Percentiles rank a stretch among this genome's conserved stretches.
phyloP scores from a whole-genome alignment of 2,888 invertebrate genomes.

The Sialis lutaria region DNA sequence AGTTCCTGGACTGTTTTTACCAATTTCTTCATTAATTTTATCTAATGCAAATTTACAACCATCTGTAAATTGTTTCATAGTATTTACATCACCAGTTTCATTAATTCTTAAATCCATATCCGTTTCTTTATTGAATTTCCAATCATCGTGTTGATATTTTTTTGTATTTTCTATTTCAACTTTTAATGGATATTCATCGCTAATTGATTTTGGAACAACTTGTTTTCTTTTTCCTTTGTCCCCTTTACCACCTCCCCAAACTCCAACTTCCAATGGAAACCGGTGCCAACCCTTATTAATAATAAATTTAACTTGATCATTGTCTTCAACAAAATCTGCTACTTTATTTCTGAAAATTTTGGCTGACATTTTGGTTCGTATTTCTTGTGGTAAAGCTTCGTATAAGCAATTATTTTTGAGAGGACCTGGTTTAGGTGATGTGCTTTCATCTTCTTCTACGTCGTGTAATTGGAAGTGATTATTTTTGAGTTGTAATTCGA shows the following conservation, averaged over 20 bases:
- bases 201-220: too few species aligned
- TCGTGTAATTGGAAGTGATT: slow-evolving; percentile 3
- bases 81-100: too few species aligned
- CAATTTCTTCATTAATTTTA: neutral
- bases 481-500: slow-evolving; percentile 3
- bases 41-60: neutral
- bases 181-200: neutral
- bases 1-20: too few species aligned
- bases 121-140: neutral
- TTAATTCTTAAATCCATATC: neutral
- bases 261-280: neutral
- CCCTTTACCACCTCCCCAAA: neutral
- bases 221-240: too few species aligned
- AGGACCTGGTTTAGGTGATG: neutral
- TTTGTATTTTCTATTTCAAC: neutral
- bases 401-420: slow-evolving; percentile 6
- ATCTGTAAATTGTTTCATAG: neutral
- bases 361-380: slow-evolving; percentile 1
- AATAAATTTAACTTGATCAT: slow-evolving; percentile 1
- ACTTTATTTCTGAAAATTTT: slow-evolving; percentile 4
- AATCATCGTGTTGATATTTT: neutral
- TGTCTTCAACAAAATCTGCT: slow-evolving; percentile 3
- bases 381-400: slow-evolving; percentile 1
- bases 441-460: neutral
- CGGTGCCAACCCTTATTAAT: slow-evolving; percentile 4